A percentile compares a stretch with the other conserved stretches of the same genome.
These are phyloP conservation scores for Tetragnatha montana DNA, from an alignment of 2,888 invertebrate species.

Conservation along the genomic window DNA sequence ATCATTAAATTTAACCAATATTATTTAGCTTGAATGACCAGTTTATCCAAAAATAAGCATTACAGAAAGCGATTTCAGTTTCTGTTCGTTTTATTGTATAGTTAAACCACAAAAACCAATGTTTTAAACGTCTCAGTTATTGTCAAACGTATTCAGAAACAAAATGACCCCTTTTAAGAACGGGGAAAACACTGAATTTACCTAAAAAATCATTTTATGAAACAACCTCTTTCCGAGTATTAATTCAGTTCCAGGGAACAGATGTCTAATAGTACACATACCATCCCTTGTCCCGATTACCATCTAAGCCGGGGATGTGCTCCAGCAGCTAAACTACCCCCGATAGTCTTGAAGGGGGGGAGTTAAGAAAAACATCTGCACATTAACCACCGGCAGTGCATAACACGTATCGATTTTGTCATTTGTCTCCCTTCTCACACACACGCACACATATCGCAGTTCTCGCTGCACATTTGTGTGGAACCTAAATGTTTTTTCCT, in stretches of 20 bases:
- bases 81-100: no score
- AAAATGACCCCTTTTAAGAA: no score
- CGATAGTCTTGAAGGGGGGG: not conserved
- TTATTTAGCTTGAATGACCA: no score
- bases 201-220: not conserved
- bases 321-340: slow-evolving; percentile 4
- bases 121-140: no score
- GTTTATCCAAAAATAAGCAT: no score
- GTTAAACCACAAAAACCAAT: no score
- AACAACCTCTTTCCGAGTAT: not conserved
- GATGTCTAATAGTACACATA: not conserved
- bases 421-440: not conserved
- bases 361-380: slow-evolving; percentile 19
- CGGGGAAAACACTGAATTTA: no score
- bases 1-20: no score
- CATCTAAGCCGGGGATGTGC: not conserved
- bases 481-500: not conserved
- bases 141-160: no score
- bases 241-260: not conserved
- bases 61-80: no score
- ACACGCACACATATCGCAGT: not conserved
- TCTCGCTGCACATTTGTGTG: not conserved
- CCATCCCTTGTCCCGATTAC: not conserved
- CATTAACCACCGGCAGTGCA: slow-evolving; percentile 8
- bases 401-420: slow-evolving; percentile 48